A percentile compares a stretch with the other conserved stretches of the same genome.
Conservation (phyloP, 2,888 invertebrate genomes). For the Rhopalosiphum nymphaeae region DNA sequence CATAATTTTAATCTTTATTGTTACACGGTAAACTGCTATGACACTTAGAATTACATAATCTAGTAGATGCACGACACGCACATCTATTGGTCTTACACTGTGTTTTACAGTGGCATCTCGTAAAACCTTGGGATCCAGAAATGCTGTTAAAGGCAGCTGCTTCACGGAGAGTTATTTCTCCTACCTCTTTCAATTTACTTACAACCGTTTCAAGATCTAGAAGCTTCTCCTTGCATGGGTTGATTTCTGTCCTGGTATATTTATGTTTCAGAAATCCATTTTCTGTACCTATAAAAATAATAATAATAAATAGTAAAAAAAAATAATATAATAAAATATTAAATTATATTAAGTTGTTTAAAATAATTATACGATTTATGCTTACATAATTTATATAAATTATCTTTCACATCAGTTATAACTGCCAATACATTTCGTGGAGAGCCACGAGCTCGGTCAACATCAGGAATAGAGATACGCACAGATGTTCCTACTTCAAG, state of each 20-base stretch:
- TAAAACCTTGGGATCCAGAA: constrained; percentile 1
- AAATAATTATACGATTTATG: not conserved
- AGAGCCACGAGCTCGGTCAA: too few species aligned
- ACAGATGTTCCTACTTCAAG: too few species aligned
- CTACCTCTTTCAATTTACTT: not conserved
- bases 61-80: too few species aligned
- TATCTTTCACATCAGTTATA: too few species aligned
- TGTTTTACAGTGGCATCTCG: not conserved
- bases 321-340: too few species aligned
- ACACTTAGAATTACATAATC: not conserved
- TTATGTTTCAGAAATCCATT: not conserved
- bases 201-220: not conserved
- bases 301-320: not conserved
- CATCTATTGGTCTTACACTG: constrained; percentile 11
- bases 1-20: too few species aligned
- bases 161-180: not conserved
- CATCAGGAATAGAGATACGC: not conserved
- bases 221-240: not conserved
- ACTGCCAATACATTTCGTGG: too few species aligned
- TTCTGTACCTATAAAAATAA: too few species aligned
- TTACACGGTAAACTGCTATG: too few species aligned
- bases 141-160: not conserved
- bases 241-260: not conserved
- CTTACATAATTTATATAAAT: too few species aligned
- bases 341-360: not conserved